Conservation (phyloP, 2,888 invertebrate species). For the Drosophila prostipennis region DNA sequence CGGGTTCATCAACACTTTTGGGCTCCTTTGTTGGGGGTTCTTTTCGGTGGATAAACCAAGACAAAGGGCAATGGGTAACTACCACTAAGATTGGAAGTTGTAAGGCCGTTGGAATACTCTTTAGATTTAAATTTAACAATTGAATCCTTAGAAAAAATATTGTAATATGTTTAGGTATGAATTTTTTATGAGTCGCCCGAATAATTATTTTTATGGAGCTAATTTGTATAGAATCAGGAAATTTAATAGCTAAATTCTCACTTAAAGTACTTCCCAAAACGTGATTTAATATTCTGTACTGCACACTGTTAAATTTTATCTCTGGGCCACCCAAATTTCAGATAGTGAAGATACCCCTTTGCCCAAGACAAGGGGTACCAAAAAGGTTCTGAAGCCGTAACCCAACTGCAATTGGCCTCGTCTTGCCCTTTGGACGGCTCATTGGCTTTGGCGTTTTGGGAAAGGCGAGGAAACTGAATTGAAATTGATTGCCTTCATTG, state of each 20-base stretch:
- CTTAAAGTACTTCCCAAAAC: neutral
- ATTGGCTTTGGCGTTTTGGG: conserved; percentile 64
- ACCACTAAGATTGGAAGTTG: neutral
- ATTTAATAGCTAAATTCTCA: neutral
- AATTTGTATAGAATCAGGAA: neutral
- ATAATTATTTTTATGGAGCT: neutral
- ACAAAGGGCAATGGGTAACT: conserved; percentile 23
- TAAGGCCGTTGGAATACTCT: neutral
- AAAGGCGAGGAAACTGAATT: conserved; percentile 68
- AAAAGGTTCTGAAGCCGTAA: conserved; percentile 56
- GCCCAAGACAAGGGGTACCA: conserved; percentile 6
- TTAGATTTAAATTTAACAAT: neutral
- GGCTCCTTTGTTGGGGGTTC: conserved; percentile 53
- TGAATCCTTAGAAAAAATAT: too few relatives aligned
- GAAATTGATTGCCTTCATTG: conserved; percentile 78
- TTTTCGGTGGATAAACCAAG: conserved; percentile 9
- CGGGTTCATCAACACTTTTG: conserved; percentile 73
- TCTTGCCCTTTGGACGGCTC: conserved; percentile 72
- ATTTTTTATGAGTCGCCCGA: neutral
- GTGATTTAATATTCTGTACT: conserved; percentile 9
- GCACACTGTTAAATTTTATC: neutral
- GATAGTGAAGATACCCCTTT: conserved; percentile 13
- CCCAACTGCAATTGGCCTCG: conserved; percentile 68
- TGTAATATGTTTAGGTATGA: neutral
- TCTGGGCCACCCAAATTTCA: conserved; percentile 4